phyloP scores from a whole-genome alignment of 2,888 invertebrate genomes.

The Xiphydria camelus region DNA sequence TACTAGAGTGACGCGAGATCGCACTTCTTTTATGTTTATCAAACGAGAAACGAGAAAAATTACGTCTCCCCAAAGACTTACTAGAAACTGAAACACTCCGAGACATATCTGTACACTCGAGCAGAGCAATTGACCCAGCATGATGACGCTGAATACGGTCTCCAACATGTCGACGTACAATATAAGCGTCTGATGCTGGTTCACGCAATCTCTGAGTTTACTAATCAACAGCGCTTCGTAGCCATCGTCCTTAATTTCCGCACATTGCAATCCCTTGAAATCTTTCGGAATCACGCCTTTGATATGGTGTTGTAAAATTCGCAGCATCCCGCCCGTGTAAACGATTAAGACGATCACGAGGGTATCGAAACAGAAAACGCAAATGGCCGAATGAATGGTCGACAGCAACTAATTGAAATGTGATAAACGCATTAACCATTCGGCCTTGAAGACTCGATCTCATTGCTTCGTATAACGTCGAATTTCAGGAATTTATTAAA shows the following conservation, averaged over 20 bases:
- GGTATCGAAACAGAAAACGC: slow-evolving; percentile 35
- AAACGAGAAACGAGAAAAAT: not conserved
- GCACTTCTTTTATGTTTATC: not conserved
- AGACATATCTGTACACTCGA: slow-evolving; percentile 33
- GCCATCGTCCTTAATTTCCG: not conserved
- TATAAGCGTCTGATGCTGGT: slow-evolving; percentile 25
- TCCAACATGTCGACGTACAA: slow-evolving; percentile 25
- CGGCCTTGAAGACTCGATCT: not conserved
- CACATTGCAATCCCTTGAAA: not conserved
- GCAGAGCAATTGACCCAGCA: slow-evolving; percentile 30
- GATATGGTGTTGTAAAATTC: slow-evolving; percentile 28
- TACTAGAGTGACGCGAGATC: too few relatives aligned
- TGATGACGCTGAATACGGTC: slow-evolving; percentile 23
- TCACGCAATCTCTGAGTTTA: slow-evolving; percentile 23
- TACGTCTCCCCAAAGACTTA: too few relatives aligned
- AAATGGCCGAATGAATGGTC: slow-evolving; percentile 30
- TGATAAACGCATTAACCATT: slow-evolving; percentile 5
- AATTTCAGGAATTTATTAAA: not conserved
- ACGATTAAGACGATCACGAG: slow-evolving; percentile 32
- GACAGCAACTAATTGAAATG: slow-evolving; percentile 26
- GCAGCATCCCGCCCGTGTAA: slow-evolving; percentile 30
- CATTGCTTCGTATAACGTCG: too few relatives aligned
- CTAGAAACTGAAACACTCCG: slow-evolving; percentile 31
- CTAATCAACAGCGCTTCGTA: slow-evolving; percentile 4
- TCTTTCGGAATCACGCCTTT: not conserved